Conservation (phyloP, 1,140 invertebrate species). For the Fopius arisanus region DNA sequence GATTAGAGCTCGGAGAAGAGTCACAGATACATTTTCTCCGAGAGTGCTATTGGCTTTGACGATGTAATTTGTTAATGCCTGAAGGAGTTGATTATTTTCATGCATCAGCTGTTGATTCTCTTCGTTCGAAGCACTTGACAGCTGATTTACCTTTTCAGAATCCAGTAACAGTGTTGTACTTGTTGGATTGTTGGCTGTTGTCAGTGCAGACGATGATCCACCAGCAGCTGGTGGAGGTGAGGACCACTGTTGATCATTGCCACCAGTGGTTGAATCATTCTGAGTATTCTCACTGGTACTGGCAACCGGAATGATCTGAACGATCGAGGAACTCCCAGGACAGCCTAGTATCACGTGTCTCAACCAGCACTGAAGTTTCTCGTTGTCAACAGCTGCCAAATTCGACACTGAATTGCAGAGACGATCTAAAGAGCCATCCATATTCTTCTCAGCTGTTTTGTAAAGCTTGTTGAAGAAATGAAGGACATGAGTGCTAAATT, state of each 20-base stretch:
- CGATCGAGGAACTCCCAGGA: conserved; percentile 55
- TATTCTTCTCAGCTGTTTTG: conserved; percentile 70
- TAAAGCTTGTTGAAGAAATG: conserved; percentile 85
- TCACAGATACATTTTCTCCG: conserved; percentile 74
- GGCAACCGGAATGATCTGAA: conserved; percentile 34
- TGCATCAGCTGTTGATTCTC: conserved; percentile 64
- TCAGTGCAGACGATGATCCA: conserved; percentile 42
- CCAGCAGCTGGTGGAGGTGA: conserved; percentile 51
- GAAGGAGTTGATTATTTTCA: conserved; percentile 77
- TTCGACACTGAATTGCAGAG: conserved; percentile 75
- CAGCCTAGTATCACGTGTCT: conserved; percentile 73
- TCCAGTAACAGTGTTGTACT: conserved; percentile 46
- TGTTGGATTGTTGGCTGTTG: neutral
- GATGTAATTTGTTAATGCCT: conserved; percentile 77
- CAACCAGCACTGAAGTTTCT: conserved; percentile 75
- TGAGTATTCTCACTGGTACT: conserved; percentile 34
- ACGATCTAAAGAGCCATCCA: conserved; percentile 72
- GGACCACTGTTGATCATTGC: conserved; percentile 39
- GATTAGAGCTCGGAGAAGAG: conserved; percentile 79
- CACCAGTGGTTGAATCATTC: conserved; percentile 40
- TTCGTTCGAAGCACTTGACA: conserved; percentile 49
- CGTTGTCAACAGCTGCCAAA: conserved; percentile 71
- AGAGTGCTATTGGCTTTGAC: conserved; percentile 75
- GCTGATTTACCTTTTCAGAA: conserved; percentile 44
- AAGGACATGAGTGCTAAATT: conserved; percentile 80